A percentile compares a stretch with the other conserved stretches of the same genome.
These are phyloP conservation scores for Digitonthophagus gazella DNA, from an alignment of 2,888 invertebrate genomes.

Conservation along the genomic window DNA sequence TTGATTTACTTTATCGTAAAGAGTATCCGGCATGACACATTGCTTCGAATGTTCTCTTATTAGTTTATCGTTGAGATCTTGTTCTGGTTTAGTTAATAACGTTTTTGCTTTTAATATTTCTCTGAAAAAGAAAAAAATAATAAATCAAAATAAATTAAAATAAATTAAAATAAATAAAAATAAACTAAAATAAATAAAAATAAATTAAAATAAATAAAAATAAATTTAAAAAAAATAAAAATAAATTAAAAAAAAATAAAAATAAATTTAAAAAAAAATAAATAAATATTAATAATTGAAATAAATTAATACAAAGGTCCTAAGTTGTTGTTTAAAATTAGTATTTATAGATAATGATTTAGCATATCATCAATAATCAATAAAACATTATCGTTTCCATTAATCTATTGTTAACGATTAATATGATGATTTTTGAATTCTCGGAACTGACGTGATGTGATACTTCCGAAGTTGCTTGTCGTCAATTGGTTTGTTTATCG, in stretches of 20 bases:
- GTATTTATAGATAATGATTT: too few species aligned
- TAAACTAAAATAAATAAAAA: too few species aligned
- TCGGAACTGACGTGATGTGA: not conserved
- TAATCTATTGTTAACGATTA: not conserved
- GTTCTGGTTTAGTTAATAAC: slow-evolving; percentile 29
- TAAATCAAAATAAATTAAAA: not conserved
- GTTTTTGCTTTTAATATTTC: slow-evolving; percentile 54
- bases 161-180: not conserved
- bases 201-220: too few species aligned
- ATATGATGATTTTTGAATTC: not conserved
- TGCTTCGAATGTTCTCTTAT: slow-evolving; percentile 59
- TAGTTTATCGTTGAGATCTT: slow-evolving; percentile 55
- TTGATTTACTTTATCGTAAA: slow-evolving; percentile 65
- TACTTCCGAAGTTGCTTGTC: not conserved
- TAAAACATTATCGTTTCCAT: not conserved
- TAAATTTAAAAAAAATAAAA: too few species aligned
- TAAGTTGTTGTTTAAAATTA: not conserved
- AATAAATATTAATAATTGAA: too few species aligned
- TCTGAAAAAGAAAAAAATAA: slow-evolving; percentile 48
- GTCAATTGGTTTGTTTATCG: not conserved
- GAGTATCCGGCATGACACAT: slow-evolving; percentile 66
- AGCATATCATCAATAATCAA: not conserved
- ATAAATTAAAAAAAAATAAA: too few species aligned
- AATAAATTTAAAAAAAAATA: too few species aligned
- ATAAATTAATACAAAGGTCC: too few species aligned